These are phyloP conservation scores for Merops nubicus DNA, from an alignment of 2,113 vertebrate genomes.

Conservation along the genomic window DNA sequence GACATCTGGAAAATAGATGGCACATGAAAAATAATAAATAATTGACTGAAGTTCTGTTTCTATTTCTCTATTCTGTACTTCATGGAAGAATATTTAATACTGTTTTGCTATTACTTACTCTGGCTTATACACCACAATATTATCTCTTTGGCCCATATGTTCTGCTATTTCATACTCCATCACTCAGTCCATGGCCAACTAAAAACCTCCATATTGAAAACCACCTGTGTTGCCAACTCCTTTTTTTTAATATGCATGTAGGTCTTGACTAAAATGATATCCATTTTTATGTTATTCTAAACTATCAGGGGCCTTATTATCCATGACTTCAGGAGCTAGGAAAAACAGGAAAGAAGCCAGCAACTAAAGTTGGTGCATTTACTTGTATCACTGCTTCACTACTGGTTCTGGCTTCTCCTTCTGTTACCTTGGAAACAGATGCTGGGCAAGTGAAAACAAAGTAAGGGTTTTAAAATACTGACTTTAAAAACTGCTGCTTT, in stretches of 20 bases:
- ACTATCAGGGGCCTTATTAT: not conserved
- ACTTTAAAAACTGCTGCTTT: slow-evolving; percentile 15
- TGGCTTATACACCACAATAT: not conserved
- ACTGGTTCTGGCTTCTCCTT: not conserved
- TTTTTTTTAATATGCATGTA: not conserved
- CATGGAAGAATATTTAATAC: not conserved
- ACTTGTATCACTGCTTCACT: not conserved
- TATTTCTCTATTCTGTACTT: not conserved
- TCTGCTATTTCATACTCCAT: not conserved
- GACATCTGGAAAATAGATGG: not conserved
- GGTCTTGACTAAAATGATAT: not conserved
- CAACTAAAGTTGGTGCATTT: not conserved
- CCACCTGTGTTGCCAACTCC: not conserved
- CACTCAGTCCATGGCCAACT: not conserved
- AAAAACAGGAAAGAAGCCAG: not conserved
- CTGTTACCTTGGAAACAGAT: slow-evolving; percentile 64
- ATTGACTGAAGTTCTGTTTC: not conserved
- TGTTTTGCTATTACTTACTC: not conserved
- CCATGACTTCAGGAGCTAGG: not conserved
- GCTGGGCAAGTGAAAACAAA: not conserved
- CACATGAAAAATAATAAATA: not conserved
- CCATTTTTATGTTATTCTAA: not conserved
- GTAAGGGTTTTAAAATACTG: slow-evolving; percentile 29
- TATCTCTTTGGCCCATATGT: not conserved
- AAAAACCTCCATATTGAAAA: not conserved